Conservation (phyloP, 2,113 vertebrate genomes). For the Antechinus flavipes region DNA sequence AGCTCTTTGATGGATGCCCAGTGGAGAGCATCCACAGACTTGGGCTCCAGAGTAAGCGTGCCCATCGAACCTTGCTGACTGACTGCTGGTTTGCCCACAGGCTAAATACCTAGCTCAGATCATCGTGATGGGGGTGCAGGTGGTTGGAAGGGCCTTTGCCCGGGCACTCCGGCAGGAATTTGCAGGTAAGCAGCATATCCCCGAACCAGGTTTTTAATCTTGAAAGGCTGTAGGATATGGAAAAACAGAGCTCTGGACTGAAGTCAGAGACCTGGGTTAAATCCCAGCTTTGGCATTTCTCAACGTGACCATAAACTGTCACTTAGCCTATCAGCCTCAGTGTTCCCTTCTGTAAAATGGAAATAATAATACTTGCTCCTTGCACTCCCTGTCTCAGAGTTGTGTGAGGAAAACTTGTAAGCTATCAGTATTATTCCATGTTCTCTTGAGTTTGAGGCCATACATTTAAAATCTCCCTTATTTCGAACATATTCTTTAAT, state of each 20-base stretch:
- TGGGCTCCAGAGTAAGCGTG: not conserved
- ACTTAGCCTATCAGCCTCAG: not conserved
- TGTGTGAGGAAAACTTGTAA: not conserved
- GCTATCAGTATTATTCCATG: not conserved
- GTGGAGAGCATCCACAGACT: not conserved
- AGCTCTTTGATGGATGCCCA: not conserved
- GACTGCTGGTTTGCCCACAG: conserved; percentile 79
- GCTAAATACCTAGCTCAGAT: conserved; percentile 97
- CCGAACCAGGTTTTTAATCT: not conserved
- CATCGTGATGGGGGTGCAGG: conserved; percentile 95
- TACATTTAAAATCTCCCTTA: not conserved
- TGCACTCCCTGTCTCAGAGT: not conserved
- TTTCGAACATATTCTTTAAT: not conserved
- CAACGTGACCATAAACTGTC: not conserved
- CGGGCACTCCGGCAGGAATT: conserved; percentile 95
- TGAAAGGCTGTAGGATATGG: not conserved
- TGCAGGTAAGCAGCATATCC: conserved; percentile 87
- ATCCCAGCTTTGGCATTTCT: not conserved
- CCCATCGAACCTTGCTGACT: not conserved
- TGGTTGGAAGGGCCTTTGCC: conserved; percentile 95
- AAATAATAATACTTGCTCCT: not conserved
- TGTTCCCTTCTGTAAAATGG: not conserved
- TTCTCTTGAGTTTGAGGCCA: not conserved
- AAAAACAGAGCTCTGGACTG: not conserved
- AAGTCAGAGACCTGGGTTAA: not conserved